Base-by-base conservation (phyloP, 2,888 invertebrate genomes). In the Teleogryllus oceanicus region DNA sequence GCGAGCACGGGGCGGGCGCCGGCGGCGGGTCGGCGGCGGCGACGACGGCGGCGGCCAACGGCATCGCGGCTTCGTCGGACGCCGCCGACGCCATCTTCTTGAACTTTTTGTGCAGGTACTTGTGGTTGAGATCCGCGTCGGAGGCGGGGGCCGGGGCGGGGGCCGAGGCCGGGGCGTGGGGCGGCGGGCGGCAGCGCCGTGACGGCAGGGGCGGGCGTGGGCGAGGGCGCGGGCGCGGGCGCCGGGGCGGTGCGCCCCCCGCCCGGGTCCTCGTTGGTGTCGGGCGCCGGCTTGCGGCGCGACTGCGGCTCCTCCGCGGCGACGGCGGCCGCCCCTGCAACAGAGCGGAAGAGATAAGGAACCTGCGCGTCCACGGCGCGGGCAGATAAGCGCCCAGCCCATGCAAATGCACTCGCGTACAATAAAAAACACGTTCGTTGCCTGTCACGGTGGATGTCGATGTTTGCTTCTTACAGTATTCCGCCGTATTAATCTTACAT, bases 71-170 rank as follows among this genome's bases (percentile, higher is more conserved):
- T 81, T 84, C 83, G 82, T 84, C 81, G 82, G 85, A 85, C 83
- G 84, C 86, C 79, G 87, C 88, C 84, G 91, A 92, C 86, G 93
- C 94, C 89, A 95, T 92, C 88, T 96, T 95, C 89, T 96, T 96
- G 88, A 96, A 96, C 88, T 96, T 96, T 88, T 96, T 96, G 88
- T 96, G 96, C 87, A 95, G 90, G 89, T 96, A 96, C 87, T 93
- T 94, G 84, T 87, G 87, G 83, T 83, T 81, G 37, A 76, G 50
- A 78, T 81, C 80, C 49, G 78, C 62, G 62, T 62, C 62, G 62
- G 62, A 13, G 62, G 62, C 50, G 74, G 62, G 24, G 79, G 62
- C 79, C 8, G 74, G 75, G 11, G 24, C 49, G 5, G 79, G 12
- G 21, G 21, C 20, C 3, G 79, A 5, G 20, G 50, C 62, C 49